phyloP scores from a whole-genome alignment of 2,113 vertebrate genomes.

The Mixornis gularis region DNA sequence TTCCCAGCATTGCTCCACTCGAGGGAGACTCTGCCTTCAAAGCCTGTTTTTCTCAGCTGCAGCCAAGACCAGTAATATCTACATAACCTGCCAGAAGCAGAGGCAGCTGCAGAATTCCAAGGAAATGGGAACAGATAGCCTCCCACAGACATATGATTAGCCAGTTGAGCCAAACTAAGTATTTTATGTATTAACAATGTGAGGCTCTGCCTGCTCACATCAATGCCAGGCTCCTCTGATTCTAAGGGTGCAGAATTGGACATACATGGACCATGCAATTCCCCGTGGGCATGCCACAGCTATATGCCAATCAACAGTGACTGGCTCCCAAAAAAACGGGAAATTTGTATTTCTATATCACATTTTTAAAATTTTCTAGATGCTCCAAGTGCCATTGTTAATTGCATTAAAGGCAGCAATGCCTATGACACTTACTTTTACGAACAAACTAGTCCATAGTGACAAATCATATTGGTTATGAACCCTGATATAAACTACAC shows the following conservation, averaged over 20 bases:
- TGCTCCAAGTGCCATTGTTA: background rate
- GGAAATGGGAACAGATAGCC: background rate
- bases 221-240: background rate
- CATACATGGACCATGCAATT: accelerated
- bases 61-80: background rate
- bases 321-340: background rate
- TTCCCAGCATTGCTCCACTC: background rate
- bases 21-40: background rate
- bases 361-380: background rate
- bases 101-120: background rate
- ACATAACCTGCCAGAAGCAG: background rate
- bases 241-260: background rate
- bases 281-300: background rate
- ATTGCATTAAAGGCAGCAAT: background rate
- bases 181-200: background rate
- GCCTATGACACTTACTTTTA: background rate
- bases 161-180: background rate
- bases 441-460: accelerated
- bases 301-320: background rate
- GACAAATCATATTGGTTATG: background rate
- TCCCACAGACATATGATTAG: background rate
- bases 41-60: background rate
- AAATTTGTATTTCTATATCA: background rate
- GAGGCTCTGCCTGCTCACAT: background rate
- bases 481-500: background rate